A percentile compares a stretch with the other conserved stretches of the same genome.
phyloP scores from a whole-genome alignment of 2,888 invertebrate species.

The Megalurothrips usitatus region DNA sequence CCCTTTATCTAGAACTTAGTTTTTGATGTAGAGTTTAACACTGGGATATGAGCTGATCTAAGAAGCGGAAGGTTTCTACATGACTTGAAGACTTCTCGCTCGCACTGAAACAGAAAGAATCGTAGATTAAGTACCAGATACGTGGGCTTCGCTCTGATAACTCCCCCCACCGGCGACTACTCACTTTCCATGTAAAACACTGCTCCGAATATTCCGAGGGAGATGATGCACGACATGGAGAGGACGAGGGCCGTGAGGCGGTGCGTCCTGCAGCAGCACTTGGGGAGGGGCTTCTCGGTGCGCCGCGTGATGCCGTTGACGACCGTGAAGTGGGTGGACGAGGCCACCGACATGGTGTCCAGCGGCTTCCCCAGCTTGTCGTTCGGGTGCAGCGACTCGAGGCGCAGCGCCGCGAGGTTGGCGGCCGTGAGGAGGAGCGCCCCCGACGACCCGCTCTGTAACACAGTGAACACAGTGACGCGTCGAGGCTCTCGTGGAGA shows the following conservation, averaged over 20 bases:
- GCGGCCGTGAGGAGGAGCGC: conserved; percentile 74
- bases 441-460: conserved; percentile 76
- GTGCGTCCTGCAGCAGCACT: conserved; percentile 67
- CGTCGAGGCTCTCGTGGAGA: background rate
- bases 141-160: no score
- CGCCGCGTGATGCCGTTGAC: conserved; percentile 63
- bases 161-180: conserved; percentile 45
- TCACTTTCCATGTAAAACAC: conserved; percentile 81
- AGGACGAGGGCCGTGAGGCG: conserved; percentile 77
- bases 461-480: conserved; percentile 38
- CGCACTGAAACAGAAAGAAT: conserved; percentile 50
- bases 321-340: conserved; percentile 83
- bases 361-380: conserved; percentile 49
- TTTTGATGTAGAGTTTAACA: conserved; percentile 18
- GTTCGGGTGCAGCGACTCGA: conserved; percentile 37
- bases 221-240: conserved; percentile 76
- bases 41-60: conserved; percentile 22
- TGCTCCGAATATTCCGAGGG: conserved; percentile 73
- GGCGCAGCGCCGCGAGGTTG: conserved; percentile 54
- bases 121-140: conserved; percentile 28
- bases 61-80: conserved; percentile 18
- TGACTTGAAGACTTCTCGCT: conserved; percentile 48
- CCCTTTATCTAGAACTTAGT: conserved; percentile 26
- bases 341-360: conserved; percentile 71
- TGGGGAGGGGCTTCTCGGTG: conserved; percentile 56